Evolutionary conservation across 2,797 vertebrate genomes (phyloP).

Genomic region (Rhinichthys osculus): DNA sequence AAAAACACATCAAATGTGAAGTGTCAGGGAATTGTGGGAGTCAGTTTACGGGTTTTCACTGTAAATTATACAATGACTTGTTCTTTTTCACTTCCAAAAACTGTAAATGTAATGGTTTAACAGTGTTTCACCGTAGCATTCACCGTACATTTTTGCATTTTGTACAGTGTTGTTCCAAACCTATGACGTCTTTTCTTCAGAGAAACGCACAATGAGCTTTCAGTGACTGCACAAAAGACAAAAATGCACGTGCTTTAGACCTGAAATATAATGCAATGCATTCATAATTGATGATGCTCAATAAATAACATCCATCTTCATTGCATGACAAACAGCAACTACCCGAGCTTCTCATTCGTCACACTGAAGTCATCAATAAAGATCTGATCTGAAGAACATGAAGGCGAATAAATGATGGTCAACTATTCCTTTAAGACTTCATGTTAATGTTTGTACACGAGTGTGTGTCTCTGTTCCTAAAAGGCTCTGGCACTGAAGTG

Average conservation of each 20-base stretch:
- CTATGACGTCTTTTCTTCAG: background rate
- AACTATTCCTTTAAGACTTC: background rate
- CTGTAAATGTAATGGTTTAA: too few species aligned
- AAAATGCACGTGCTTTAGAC: background rate
- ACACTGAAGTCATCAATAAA: background rate
- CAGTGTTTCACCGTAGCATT: too few species aligned
- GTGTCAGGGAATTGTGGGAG: too few species aligned
- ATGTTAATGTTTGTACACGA: too few species aligned
- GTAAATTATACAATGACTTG: too few species aligned
- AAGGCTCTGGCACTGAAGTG: constrained; percentile 8
- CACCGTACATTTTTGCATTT: too few species aligned
- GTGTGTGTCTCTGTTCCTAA: background rate
- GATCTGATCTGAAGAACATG: background rate
- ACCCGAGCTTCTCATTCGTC: background rate
- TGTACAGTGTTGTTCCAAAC: background rate
- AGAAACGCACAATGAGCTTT: background rate
- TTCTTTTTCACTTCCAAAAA: too few species aligned
- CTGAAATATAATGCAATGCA: background rate
- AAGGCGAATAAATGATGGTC: too few species aligned
- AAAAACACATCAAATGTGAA: too few species aligned
- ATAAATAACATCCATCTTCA: background rate
- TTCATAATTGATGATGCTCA: background rate
- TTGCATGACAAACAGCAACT: background rate
- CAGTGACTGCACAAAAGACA: background rate
- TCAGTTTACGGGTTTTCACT: too few species aligned